Conservation (phyloP, 1,140 invertebrate species). For the Pectinophora gossypiella region DNA sequence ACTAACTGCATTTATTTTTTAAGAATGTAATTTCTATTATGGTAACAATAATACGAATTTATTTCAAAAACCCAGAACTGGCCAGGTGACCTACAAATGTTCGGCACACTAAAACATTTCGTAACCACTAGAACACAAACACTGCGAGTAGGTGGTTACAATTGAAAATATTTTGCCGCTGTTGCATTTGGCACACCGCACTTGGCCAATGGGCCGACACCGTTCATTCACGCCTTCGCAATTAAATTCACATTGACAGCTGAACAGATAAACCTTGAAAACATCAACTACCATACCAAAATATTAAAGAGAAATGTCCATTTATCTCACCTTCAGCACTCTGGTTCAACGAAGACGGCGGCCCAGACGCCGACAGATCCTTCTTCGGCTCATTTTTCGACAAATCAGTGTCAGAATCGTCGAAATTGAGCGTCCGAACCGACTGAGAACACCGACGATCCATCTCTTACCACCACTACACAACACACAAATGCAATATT, state of each 20-base stretch:
- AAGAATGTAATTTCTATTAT: no score
- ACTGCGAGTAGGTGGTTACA: background rate
- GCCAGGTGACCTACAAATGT: background rate
- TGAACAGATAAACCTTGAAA: slow-evolving; percentile 54
- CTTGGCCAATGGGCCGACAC: slow-evolving; percentile 20
- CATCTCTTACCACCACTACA: slow-evolving; percentile 60
- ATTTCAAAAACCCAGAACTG: background rate
- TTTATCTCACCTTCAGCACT: slow-evolving; percentile 62
- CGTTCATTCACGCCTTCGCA: slow-evolving; percentile 38
- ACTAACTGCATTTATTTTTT: no score
- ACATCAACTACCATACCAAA: slow-evolving; percentile 29
- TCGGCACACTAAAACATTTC: background rate
- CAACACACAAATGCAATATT: slow-evolving; percentile 57
- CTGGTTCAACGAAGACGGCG: slow-evolving; percentile 54
- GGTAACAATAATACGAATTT: background rate
- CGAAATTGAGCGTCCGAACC: slow-evolving; percentile 70
- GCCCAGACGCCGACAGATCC: slow-evolving; percentile 46
- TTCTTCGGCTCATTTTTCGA: slow-evolving; percentile 60
- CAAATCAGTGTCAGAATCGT: slow-evolving; percentile 64
- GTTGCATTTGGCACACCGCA: slow-evolving; percentile 13
- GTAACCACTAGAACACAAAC: background rate
- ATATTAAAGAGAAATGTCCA: slow-evolving; percentile 27
- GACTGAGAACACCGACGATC: slow-evolving; percentile 72
- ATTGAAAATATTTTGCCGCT: background rate
- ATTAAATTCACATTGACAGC: slow-evolving; percentile 38